Conservation (phyloP, 1,140 invertebrate genomes). For the Nebria ingens region DNA sequence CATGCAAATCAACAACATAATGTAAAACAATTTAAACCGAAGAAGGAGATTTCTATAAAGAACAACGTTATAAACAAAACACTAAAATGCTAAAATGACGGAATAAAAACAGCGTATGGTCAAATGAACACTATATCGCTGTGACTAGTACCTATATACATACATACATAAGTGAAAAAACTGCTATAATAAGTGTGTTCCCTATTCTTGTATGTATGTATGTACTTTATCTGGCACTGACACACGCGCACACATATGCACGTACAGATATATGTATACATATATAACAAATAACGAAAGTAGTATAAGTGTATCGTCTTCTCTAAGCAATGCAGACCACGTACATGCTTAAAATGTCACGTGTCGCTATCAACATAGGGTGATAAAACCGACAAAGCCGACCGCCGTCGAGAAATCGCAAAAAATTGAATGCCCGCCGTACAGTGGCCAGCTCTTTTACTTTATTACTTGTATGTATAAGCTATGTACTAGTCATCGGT, state of each 20-base stretch:
- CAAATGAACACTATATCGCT: too few relatives aligned
- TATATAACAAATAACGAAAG: not conserved
- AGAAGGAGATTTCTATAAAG: not conserved
- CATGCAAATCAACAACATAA: not conserved
- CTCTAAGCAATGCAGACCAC: not conserved
- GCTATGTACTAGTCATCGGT: not conserved
- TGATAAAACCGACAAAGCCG: constrained; percentile 1
- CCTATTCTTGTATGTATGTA: not conserved
- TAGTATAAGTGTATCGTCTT: not conserved
- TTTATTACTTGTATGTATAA: constrained; percentile 9
- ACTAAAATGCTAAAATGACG: not conserved
- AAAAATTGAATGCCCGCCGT: not conserved
- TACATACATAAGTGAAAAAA: too few relatives aligned
- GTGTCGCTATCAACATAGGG: constrained; percentile 4
- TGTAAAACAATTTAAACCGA: not conserved
- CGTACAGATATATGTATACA: too few relatives aligned
- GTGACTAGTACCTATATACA: too few relatives aligned
- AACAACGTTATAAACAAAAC: not conserved
- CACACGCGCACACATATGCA: too few relatives aligned
- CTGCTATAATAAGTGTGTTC: not conserved
- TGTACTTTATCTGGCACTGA: not conserved
- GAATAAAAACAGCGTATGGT: not conserved
- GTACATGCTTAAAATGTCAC: constrained; percentile 12
- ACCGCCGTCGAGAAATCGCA: constrained; percentile 1
- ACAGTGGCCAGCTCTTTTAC: not conserved